Percentiles rank a stretch among this genome's conserved stretches.
Conservation (phyloP, 2,113 vertebrate genomes). For the Stegastes partitus region DNA sequence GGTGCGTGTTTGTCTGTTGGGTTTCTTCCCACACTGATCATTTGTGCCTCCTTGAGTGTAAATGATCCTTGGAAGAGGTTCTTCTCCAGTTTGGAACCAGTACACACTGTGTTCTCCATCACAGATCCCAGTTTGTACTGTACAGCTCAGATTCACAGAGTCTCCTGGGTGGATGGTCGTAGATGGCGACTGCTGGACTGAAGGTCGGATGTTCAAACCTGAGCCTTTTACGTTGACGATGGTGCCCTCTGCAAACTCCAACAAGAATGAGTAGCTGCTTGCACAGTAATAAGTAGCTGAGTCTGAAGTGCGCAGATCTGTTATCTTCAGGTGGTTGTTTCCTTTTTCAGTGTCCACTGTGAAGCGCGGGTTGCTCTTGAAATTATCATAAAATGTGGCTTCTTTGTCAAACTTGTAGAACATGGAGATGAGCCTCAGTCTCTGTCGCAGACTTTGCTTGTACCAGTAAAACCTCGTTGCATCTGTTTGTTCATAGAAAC, state of each 20-base stretch:
- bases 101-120: slow-evolving; percentile 63
- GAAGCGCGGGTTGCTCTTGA: slow-evolving; percentile 44
- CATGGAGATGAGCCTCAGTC: slow-evolving; percentile 41
- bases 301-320: slow-evolving; percentile 13
- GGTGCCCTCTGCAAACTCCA: slow-evolving; percentile 8
- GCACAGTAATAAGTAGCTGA: slow-evolving; percentile 59
- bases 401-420: background rate
- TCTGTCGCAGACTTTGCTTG: slow-evolving; percentile 52
- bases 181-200: slow-evolving; percentile 29
- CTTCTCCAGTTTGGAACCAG: too few relatives aligned
- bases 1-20: too few relatives aligned
- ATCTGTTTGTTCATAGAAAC: slow-evolving; percentile 12
- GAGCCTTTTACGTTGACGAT: slow-evolving; percentile 27
- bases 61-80: too few relatives aligned
- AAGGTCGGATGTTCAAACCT: rapidly evolving
- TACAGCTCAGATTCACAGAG: slow-evolving; percentile 62
- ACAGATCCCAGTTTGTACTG: slow-evolving; percentile 38
- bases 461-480: slow-evolving; percentile 39
- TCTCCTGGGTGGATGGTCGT: slow-evolving; percentile 28
- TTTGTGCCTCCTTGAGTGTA: too few relatives aligned
- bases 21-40: too few relatives aligned
- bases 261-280: background rate
- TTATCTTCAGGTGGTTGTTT: slow-evolving; percentile 44
- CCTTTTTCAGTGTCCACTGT: background rate
- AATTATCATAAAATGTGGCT: slow-evolving; percentile 22